Evolutionary conservation across 2,797 vertebrate species (phyloP).

Genomic region (Enteromius anoplus): DNA sequence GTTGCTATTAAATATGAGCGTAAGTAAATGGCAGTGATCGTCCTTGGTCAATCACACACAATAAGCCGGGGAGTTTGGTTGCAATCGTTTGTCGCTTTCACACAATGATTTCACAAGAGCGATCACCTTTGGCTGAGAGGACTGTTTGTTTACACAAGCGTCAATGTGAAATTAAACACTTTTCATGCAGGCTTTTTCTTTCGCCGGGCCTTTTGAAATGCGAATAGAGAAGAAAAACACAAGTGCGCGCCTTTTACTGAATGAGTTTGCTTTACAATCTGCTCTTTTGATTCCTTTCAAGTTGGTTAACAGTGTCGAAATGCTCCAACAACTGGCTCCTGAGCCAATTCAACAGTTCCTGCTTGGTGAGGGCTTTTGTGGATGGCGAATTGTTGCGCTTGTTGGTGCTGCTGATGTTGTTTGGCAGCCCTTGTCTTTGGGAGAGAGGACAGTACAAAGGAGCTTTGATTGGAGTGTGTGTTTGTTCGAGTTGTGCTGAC

Average conservation of each 20-base stretch:
- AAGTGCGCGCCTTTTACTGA: constrained; percentile 11
- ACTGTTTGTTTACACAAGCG: constrained; percentile 24
- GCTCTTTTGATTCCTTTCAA: constrained; percentile 36
- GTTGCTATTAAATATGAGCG: constrained; percentile 14
- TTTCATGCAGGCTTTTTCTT: constrained; percentile 5
- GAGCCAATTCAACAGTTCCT: constrained; percentile 39
- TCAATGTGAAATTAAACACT: constrained; percentile 34
- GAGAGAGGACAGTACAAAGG: constrained; percentile 46
- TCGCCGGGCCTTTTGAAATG: not conserved
- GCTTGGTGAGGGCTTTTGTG: constrained; percentile 40
- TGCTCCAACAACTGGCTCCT: constrained; percentile 37
- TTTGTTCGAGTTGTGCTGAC: constrained; percentile 49
- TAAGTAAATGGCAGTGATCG: not conserved
- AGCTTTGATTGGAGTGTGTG: constrained; percentile 53
- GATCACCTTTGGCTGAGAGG: constrained; percentile 35
- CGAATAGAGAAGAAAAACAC: not conserved
- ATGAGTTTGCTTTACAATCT: constrained; percentile 37
- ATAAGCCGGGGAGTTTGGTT: constrained; percentile 20
- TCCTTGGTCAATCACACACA: constrained; percentile 24
- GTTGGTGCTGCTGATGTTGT: constrained; percentile 48
- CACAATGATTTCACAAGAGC: constrained; percentile 40
- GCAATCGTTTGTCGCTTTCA: constrained; percentile 22
- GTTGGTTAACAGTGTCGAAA: constrained; percentile 25
- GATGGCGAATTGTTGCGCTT: constrained; percentile 41
- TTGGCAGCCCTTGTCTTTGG: constrained; percentile 51